Percentiles rank a stretch among this genome's conserved stretches.
phyloP scores from a whole-genome alignment of 2,113 vertebrate genomes.

The Nipponia nippon region DNA sequence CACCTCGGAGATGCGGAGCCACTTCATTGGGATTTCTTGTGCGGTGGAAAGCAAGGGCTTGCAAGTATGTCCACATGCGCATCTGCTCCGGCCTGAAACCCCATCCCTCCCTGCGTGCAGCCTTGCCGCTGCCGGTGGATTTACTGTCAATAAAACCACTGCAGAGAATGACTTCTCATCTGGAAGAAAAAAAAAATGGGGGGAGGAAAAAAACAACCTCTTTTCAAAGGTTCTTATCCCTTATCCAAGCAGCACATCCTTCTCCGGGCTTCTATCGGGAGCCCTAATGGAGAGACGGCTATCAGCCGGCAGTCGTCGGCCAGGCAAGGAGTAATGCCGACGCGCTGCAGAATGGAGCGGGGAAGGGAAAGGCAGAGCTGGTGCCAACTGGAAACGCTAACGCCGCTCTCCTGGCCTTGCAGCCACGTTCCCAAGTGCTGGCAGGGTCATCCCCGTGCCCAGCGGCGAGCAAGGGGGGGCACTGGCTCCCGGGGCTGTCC shows the following conservation, averaged over 20 bases:
- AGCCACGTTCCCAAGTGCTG: fast-evolving
- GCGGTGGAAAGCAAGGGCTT: not conserved
- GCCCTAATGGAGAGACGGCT: not conserved
- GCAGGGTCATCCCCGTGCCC: not conserved
- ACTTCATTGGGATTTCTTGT: not conserved
- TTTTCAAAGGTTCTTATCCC: not conserved
- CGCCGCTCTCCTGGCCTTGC: not conserved
- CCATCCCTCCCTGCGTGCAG: not conserved
- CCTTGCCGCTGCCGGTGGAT: not conserved
- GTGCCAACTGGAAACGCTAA: not conserved
- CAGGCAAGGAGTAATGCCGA: not conserved
- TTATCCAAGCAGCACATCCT: not conserved
- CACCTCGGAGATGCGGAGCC: not conserved
- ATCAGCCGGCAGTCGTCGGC: not conserved
- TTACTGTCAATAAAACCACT: not conserved
- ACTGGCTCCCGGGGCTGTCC: not conserved
- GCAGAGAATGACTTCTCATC: not conserved
- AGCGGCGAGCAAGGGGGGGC: fast-evolving
- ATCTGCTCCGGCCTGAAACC: not conserved
- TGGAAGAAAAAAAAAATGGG: not conserved
- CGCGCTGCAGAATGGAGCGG: not conserved
- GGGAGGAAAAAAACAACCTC: not conserved
- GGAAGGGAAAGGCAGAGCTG: not conserved
- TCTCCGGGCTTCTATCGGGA: not conserved
- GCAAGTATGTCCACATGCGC: fast-evolving